phyloP scores from a whole-genome alignment of 2,797 vertebrate species.

The Anguilla marmorata region DNA sequence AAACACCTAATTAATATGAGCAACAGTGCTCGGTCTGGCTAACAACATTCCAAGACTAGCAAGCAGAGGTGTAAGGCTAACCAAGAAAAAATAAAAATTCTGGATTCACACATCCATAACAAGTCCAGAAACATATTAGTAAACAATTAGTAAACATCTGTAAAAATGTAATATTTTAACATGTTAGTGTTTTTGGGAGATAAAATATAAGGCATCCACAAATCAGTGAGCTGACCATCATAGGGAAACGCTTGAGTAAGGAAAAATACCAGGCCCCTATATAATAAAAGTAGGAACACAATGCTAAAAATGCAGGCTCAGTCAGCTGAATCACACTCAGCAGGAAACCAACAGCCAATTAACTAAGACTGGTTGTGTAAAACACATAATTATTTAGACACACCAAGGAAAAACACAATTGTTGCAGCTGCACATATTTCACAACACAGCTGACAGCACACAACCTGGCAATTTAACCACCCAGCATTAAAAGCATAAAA shows the following conservation, averaged over 20 bases:
- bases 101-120: neutral
- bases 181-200: neutral
- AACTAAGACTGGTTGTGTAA: neutral
- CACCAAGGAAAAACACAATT: neutral
- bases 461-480: neutral
- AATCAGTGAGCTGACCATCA: neutral
- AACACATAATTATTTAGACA: neutral
- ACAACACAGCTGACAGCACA: neutral
- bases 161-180: neutral
- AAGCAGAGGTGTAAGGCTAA: neutral
- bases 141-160: neutral
- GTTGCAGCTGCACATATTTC: neutral
- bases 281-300: neutral
- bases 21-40: neutral
- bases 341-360: neutral
- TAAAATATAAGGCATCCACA: neutral
- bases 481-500: neutral
- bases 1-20: no score
- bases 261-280: neutral
- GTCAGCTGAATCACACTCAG: neutral
- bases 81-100: neutral
- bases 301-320: constrained; percentile 5
- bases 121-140: neutral
- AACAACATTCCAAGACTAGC: neutral
- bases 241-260: neutral